Evolutionary conservation across 2,797 vertebrate species (phyloP).

Genomic region (Sebastes cheni): DNA sequence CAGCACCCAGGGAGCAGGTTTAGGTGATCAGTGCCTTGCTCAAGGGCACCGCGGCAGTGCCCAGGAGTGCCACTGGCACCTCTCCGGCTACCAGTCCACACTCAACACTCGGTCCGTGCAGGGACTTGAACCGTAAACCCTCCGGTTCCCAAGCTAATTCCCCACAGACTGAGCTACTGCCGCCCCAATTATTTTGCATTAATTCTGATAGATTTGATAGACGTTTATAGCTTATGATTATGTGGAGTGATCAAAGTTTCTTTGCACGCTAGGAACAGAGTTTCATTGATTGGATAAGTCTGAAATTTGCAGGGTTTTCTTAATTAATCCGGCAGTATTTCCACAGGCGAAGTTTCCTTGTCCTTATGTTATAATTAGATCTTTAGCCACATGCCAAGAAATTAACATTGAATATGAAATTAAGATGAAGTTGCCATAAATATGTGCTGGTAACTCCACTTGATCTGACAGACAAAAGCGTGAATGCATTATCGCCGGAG

Average conservation of each 20-base stretch:
- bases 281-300: neutral
- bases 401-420: neutral
- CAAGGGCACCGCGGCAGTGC: no score
- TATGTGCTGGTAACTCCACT: neutral
- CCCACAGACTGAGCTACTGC: no score
- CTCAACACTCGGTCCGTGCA: no score
- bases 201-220: neutral
- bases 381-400: neutral
- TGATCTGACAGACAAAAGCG: neutral
- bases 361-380: no score
- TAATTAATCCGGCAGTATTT: neutral
- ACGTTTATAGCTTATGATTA: no score
- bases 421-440: neutral
- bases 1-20: no score
- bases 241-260: neutral
- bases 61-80: no score
- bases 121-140: no score
- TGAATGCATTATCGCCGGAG: neutral
- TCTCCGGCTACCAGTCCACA: no score
- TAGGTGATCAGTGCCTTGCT: no score
- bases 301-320: neutral
- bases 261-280: rapidly evolving
- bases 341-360: neutral
- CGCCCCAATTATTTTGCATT: no score
- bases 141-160: no score